These are phyloP conservation scores for Drosophila aldrichi DNA, from an alignment of 2,888 invertebrate species.

Conservation along the genomic window DNA sequence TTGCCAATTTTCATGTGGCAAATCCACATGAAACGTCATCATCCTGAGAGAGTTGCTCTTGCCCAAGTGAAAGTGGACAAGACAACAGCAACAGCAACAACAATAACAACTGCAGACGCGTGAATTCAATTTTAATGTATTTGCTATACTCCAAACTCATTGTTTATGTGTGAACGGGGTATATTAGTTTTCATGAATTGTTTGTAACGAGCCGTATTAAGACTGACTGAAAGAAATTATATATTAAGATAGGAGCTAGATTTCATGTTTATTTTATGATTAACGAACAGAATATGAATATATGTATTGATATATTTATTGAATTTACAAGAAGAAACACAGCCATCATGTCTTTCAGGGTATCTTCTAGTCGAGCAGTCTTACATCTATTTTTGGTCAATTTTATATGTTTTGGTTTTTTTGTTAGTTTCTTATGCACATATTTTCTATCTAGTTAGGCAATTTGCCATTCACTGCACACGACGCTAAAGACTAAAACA, in stretches of 20 bases:
- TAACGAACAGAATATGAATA: neutral
- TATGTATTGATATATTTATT: neutral
- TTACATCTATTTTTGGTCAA: conserved; percentile 3
- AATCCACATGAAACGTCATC: conserved; percentile 56
- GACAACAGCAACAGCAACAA: conserved; percentile 31
- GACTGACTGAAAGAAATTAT: too few species aligned
- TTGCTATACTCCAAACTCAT: conserved; percentile 5
- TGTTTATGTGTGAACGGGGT: neutral
- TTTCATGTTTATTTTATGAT: neutral
- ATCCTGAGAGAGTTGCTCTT: conserved; percentile 63
- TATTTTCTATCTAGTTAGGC: conserved; percentile 66
- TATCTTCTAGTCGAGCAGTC: neutral
- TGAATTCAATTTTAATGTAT: conserved; percentile 69
- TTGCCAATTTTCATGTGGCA: conserved; percentile 45
- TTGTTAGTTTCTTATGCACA: conserved; percentile 23
- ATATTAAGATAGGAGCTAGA: neutral
- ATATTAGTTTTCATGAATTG: neutral
- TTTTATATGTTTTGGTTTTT: conserved; percentile 22
- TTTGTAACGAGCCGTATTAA: neutral
- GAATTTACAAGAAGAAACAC: neutral
- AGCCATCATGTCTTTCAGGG: neutral
- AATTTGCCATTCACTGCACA: conserved; percentile 80
- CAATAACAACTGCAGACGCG: conserved; percentile 64
- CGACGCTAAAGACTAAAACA: conserved; percentile 29
- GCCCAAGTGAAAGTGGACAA: conserved; percentile 74